Percentiles rank a stretch among this genome's conserved stretches.
Conservation (phyloP, 1,140 invertebrate genomes). For the Caenorhabditis latens region DNA sequence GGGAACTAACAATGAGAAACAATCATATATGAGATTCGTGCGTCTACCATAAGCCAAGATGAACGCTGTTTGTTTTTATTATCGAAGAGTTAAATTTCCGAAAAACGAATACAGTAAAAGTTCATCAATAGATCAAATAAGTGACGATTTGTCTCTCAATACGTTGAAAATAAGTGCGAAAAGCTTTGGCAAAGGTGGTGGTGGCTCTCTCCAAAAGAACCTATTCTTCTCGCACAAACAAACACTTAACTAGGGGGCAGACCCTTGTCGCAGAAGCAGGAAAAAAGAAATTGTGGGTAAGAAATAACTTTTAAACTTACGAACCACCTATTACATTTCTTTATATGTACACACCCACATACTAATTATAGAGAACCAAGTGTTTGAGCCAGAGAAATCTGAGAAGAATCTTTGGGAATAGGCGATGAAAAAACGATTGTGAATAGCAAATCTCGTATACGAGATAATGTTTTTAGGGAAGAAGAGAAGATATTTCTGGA, state of each 20-base stretch:
- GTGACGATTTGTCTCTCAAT: background rate
- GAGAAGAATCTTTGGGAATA: conserved; percentile 20
- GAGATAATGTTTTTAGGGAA: too few relatives aligned
- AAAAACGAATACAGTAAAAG: background rate
- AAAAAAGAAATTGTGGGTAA: background rate
- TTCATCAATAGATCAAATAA: background rate
- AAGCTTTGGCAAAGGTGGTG: too few relatives aligned
- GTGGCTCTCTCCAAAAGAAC: background rate
- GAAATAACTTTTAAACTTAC: conserved; percentile 40
- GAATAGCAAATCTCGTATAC: background rate
- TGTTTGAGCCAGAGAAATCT: background rate
- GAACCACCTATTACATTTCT: background rate
- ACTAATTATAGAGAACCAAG: conserved; percentile 6
- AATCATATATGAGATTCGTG: too few relatives aligned
- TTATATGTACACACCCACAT: background rate
- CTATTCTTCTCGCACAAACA: conserved; percentile 45
- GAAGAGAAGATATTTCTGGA: background rate
- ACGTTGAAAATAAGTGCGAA: conserved; percentile 14
- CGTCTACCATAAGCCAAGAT: too few relatives aligned
- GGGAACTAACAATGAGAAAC: too few relatives aligned
- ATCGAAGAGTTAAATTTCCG: too few relatives aligned
- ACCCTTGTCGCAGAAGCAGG: background rate
- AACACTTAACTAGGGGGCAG: conserved; percentile 20
- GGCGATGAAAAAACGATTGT: conserved; percentile 19
- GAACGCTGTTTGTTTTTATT: too few relatives aligned